Conservation (phyloP, 2,113 vertebrate species). For the Phyllostomus hastatus region DNA sequence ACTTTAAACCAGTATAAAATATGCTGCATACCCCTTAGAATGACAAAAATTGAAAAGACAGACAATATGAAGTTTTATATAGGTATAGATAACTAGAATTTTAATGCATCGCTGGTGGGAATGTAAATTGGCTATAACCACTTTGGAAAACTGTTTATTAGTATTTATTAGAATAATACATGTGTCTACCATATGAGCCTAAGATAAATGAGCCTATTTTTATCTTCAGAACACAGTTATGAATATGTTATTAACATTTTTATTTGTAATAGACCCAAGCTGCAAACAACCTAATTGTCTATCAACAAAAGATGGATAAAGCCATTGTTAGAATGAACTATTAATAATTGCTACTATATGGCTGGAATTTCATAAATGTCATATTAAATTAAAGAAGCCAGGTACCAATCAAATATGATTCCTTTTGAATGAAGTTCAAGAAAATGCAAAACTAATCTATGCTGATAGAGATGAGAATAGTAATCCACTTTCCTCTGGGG, state of each 20-base stretch:
- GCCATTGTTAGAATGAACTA: background rate
- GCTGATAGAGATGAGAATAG: background rate
- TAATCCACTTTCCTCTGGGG: background rate
- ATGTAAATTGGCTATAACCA: background rate
- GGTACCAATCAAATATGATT: background rate
- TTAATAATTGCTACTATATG: background rate
- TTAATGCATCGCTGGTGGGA: background rate
- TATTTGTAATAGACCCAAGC: background rate
- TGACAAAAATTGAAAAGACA: background rate
- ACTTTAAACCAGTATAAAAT: background rate
- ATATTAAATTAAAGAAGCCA: background rate
- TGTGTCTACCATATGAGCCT: background rate
- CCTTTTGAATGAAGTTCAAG: background rate
- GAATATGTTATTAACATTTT: background rate
- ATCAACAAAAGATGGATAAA: background rate
- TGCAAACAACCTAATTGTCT: background rate
- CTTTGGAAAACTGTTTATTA: constrained; percentile 7
- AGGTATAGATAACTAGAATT: background rate
- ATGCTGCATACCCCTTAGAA: background rate
- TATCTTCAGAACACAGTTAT: background rate
- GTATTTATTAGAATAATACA: background rate
- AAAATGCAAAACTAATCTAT: background rate
- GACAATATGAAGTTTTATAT: background rate
- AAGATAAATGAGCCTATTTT: background rate
- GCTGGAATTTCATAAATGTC: background rate